Conservation (phyloP, 2,888 invertebrate species). For the Dasypolia templi region DNA sequence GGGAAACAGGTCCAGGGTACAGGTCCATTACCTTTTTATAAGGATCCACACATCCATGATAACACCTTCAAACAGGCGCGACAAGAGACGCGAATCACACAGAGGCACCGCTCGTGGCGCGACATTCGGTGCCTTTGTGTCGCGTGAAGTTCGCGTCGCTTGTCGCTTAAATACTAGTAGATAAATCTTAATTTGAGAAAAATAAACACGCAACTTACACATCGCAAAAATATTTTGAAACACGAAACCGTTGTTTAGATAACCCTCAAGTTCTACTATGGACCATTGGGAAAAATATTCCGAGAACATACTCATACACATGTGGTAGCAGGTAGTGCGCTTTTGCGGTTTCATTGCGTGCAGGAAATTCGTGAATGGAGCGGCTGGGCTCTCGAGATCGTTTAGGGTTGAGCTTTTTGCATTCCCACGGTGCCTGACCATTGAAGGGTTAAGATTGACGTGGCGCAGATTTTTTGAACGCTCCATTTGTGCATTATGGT, state of each 20-base stretch:
- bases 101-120: too few relatives aligned
- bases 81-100: too few relatives aligned
- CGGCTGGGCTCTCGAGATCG: slow-evolving; percentile 75
- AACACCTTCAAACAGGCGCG: too few relatives aligned
- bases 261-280: slow-evolving; percentile 74
- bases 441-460: slow-evolving; percentile 77
- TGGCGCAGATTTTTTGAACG: slow-evolving; percentile 64
- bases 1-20: too few relatives aligned
- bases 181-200: neutral
- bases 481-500: slow-evolving; percentile 58
- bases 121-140: too few relatives aligned
- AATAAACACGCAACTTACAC: slow-evolving; percentile 16
- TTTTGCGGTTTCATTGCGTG: slow-evolving; percentile 88
- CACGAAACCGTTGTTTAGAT: slow-evolving; percentile 68
- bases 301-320: slow-evolving; percentile 62
- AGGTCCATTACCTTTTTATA: neutral
- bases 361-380: slow-evolving; percentile 89
- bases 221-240: slow-evolving; percentile 62
- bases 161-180: too few relatives aligned
- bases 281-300: slow-evolving; percentile 68
- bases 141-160: too few relatives aligned
- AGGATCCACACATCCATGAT: neutral
- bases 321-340: slow-evolving; percentile 81
- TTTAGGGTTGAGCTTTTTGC: slow-evolving; percentile 80
- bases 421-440: slow-evolving; percentile 83